A percentile compares a stretch with the other conserved stretches of the same genome.
phyloP scores from a whole-genome alignment of 2,888 invertebrate genomes.

The Leptopilina myrica region DNA sequence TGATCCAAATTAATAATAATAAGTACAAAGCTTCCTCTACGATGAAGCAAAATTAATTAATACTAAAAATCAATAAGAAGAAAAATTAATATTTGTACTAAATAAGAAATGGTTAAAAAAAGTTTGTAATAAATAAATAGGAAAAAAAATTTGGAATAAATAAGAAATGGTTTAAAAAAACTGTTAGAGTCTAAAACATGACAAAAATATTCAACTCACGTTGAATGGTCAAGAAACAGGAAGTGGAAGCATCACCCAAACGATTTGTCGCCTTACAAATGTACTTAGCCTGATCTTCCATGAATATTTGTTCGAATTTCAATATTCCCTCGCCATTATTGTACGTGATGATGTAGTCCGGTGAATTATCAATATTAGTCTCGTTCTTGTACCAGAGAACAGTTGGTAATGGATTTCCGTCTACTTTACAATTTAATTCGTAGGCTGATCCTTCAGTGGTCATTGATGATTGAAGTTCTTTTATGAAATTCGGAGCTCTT shows the following conservation, averaged over 20 bases:
- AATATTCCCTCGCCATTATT: conserved; percentile 89
- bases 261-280: conserved; percentile 84
- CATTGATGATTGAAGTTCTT: conserved; percentile 81
- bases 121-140: too few species aligned
- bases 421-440: conserved; percentile 84
- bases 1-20: too few species aligned
- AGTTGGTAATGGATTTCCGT: conserved; percentile 86
- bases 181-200: not conserved
- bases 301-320: conserved; percentile 83
- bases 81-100: too few species aligned
- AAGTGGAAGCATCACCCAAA: conserved; percentile 82
- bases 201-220: conserved; percentile 51
- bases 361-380: conserved; percentile 84
- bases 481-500: conserved; percentile 83
- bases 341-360: conserved; percentile 86
- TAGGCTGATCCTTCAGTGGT: conserved; percentile 83
- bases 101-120: too few species aligned
- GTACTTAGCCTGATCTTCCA: conserved; percentile 85
- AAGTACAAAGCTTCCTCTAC: too few species aligned
- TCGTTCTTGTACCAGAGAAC: conserved; percentile 89
- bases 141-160: too few species aligned
- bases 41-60: too few species aligned
- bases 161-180: not conserved
- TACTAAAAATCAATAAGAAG: too few species aligned
- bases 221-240: conserved; percentile 82